Base-by-base conservation (phyloP, 2,113 vertebrate species). In the Apus apus region DNA sequence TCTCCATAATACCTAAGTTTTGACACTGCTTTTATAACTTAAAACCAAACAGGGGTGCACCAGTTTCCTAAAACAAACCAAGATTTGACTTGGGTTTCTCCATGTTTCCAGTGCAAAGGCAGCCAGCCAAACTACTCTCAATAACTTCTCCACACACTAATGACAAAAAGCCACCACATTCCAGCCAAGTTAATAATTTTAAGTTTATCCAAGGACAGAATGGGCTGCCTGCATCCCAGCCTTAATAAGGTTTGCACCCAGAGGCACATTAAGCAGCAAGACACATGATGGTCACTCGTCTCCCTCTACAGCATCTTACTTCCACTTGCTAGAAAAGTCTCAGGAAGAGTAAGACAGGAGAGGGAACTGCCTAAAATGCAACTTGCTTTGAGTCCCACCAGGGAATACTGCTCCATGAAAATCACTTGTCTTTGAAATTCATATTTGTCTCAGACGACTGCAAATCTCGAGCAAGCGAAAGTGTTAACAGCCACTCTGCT, bases 111-210 rank as follows among this genome's bases (percentile, higher is more conserved):
- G 56, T 7, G 32, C 56, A 87, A 89, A 78, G 89, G 46, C 51
- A 81, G 26, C 5, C 18, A 57, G 46, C 2, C 77, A 94, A 62
- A 9, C 11, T 38, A 26, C 79, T 36, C 40, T 61, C 1, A 0
- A 30, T 84, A 8, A 48, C 30, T 95, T 85, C 18, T 34, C 5
- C 14, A 1, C 30, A 65, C 21, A n/a, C 30, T 22, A 27, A 76
- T 57, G 38, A 95, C 46, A 91, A 76, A 93, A 90, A 77, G 26
- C 64, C 85, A 93, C n/a, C 19, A 60, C 57, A 64, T 74, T 80
- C 50, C 85, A 83, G 23, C 23, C 76, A 81, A 18, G 45, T 94
- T 77, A 93, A 93, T 90, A 13, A 60, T 48, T 74, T 80, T 40
- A 57, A 76, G 46, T 46, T 74, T 32, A 81, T 27, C 38, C 68